These are phyloP conservation scores for Hetaerina titia DNA, from an alignment of 2,888 invertebrate species.

Conservation along the genomic window DNA sequence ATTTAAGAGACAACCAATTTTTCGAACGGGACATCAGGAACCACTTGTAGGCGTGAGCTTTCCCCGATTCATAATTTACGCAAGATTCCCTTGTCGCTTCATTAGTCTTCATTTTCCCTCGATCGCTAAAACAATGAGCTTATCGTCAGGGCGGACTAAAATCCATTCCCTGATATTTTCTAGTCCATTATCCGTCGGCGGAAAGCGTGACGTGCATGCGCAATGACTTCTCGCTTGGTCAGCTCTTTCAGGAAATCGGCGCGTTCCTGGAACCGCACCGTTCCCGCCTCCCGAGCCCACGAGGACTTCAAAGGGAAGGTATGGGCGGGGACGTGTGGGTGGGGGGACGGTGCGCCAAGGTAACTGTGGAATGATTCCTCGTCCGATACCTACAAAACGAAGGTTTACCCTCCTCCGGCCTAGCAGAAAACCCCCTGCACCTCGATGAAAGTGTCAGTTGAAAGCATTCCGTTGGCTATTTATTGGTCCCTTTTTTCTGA, in stretches of 20 bases:
- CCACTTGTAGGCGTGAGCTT: not conserved
- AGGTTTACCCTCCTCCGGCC: too few relatives aligned
- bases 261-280: not conserved
- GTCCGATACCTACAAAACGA: too few relatives aligned
- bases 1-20: not conserved
- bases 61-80: not conserved
- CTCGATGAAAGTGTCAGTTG: too few relatives aligned
- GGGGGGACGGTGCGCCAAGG: too few relatives aligned
- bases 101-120: not conserved
- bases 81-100: conserved; percentile 26
- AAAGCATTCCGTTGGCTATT: too few relatives aligned
- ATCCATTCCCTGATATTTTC: not conserved
- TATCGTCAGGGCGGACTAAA: not conserved
- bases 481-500: too few relatives aligned
- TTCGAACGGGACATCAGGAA: not conserved
- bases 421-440: too few relatives aligned
- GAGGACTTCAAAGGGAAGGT: too few relatives aligned
- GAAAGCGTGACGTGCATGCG: conserved; percentile 26
- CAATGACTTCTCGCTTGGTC: not conserved
- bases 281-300: not conserved
- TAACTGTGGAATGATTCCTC: too few relatives aligned
- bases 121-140: not conserved
- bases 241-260: not conserved
- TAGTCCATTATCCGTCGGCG: not conserved
- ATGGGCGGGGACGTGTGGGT: too few relatives aligned